Conservation (phyloP, 2,113 vertebrate species). For the Larimichthys crocea region DNA sequence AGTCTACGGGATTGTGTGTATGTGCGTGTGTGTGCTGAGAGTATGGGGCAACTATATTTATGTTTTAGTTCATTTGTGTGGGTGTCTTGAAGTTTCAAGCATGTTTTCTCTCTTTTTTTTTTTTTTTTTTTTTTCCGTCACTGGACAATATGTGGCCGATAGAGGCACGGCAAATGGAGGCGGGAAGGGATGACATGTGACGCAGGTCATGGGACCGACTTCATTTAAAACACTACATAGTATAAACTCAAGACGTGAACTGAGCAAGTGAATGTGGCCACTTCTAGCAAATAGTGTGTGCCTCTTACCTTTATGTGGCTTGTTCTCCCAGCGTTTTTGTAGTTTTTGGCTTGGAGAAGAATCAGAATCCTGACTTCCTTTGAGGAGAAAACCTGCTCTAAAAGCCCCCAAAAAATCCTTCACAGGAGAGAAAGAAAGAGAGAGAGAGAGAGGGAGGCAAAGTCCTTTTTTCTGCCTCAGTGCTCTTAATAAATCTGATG, state of each 20-base stretch:
- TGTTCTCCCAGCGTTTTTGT: conserved; percentile 44
- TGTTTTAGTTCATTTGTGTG: conserved; percentile 57
- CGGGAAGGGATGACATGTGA: conserved; percentile 19
- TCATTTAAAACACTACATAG: conserved; percentile 19
- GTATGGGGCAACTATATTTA: conserved; percentile 52
- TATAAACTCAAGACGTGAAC: conserved; percentile 11
- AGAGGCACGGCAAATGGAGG: conserved; percentile 12
- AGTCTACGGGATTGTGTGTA: conserved; percentile 30
- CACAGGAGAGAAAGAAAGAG: conserved; percentile 24
- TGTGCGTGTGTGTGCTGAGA: conserved; percentile 24
- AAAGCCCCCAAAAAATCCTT: conserved; percentile 38
- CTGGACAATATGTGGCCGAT: conserved; percentile 18
- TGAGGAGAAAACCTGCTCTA: conserved; percentile 54
- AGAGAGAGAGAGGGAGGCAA: conserved; percentile 39
- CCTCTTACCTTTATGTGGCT: conserved; percentile 46
- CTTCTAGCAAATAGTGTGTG: conserved; percentile 21
- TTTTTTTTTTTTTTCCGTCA: neutral
- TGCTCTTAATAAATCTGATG: conserved; percentile 64
- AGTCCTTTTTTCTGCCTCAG: conserved; percentile 51
- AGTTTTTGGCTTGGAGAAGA: conserved; percentile 60
- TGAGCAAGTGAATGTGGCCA: conserved; percentile 41
- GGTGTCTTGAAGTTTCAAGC: conserved; percentile 42
- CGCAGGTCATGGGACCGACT: conserved; percentile 27
- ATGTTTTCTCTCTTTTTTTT: neutral
- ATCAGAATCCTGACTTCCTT: conserved; percentile 65